Evolutionary conservation across 2,888 invertebrate genomes (phyloP), one percentile per base, ranked within the genome.

Genomic region (Agonum fuliginosum): DNA sequence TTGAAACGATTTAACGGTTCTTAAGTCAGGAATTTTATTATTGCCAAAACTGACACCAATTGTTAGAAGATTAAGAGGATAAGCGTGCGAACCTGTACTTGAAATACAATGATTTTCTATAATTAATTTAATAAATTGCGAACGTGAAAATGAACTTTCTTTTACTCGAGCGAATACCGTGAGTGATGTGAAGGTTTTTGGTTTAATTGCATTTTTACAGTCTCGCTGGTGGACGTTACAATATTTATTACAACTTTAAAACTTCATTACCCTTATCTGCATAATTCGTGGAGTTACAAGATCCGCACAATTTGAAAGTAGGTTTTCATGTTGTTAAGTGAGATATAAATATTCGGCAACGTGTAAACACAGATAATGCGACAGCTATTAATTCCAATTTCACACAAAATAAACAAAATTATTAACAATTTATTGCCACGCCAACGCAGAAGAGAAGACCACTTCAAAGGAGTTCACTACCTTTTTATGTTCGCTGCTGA

Each of bases 281-380:
- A 62, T 62, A 62, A 62, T 62, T 62, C 34, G 58, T 62, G 34
- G 17, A 62, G 58, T 30, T 62, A 62, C 58, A 62, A 30, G 58
- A 34, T 30, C 58, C 30, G 58, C 58, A 27, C 58, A 62, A 62
- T 70, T 70, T 30, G 48, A 70, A 70, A 70, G 70, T 70, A 70
- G 70, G 70, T 70, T 70, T 48, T 48, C 48, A 70, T 70, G 70
- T 70, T 70, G 70, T 24, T 48, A 62, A 62, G 58, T 62, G 30
- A 62, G 58, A 62, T 62, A 62, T 62, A 62, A 62, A 62, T 62
- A 62, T 62, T 62, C 58, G 58, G 58, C 58, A 17, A 62, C 58
- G 30, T 62, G 58, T 62, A 62, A 30, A 62, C 30, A 30, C 58
- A 62, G 58, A 62, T 62, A 62, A 62, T 62, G 27, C 58, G 58